Base-by-base conservation (phyloP, 2,113 vertebrate species). In the Notothenia rossii region DNA sequence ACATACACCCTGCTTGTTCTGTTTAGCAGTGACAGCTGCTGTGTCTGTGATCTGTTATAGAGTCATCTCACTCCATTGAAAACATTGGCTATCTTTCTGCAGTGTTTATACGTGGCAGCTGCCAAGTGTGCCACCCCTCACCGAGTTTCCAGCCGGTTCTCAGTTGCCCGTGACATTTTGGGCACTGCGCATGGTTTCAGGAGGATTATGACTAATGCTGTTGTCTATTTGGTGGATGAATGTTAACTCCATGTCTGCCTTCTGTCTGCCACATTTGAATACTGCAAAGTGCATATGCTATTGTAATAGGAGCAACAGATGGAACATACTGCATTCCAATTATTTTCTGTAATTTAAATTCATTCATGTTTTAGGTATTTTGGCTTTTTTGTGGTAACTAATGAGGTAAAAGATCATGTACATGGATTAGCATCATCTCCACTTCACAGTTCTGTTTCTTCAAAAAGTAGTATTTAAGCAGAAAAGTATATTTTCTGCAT, bases 121-220 rank as follows among this genome's bases (percentile, higher is more conserved):
- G 84, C 84, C 84, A 90, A 88, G 71, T 85, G 48, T 67, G 75
- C 73, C 55, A 62, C 74, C 59, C 40, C 66, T 81, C 36, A 77
- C 46, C n/a, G 59, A 75, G 79, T 85, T 88, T 89, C 67, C 79
- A 82, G 70, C 43, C 20, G 14, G 72, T 89, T 91, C 84, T 82
- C 79, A 78, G 83, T 86, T 79, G 82, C 40, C 46, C 36, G 40
- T 87, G 78, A 86, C 45, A 71, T 85, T 88, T 70, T 89, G 88
- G 76, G 75, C 61, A 64, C 70, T 36, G 61, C 11, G 33, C 51
- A 51, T 45, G n/a, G 20, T 68, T 75, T 75, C 49, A 71, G n/a
- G 36, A 60, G 48, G 89, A 75, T 69, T 61, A 43, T 81, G 75
- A 79, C 62, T 74, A 40, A 68, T 78, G 63, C 64, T 83, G 48